phyloP scores from a whole-genome alignment of 2,888 invertebrate species.

The Ganaspis brasiliensis region DNA sequence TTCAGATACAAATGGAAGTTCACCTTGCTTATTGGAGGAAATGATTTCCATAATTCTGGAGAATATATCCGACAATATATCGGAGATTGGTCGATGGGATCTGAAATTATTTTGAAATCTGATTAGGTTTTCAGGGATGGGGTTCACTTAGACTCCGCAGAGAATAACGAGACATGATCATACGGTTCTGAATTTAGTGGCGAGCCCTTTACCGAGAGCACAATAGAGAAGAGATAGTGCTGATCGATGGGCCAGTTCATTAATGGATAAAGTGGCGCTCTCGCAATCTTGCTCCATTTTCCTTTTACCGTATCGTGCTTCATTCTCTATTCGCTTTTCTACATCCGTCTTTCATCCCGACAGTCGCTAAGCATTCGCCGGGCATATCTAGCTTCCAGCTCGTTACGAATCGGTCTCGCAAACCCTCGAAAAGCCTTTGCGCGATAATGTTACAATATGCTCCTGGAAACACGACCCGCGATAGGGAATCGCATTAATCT shows the following conservation, averaged over 20 bases:
- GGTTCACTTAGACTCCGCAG: neutral
- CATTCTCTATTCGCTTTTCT: conserved; percentile 47
- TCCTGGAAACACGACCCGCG: conserved; percentile 25
- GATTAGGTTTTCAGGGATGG: neutral
- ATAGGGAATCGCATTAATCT: conserved; percentile 38
- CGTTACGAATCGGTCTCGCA: conserved; percentile 49
- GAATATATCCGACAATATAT: no score
- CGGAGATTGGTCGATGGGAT: neutral
- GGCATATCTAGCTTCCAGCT: conserved; percentile 48
- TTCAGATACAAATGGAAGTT: no score
- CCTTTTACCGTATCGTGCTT: neutral
- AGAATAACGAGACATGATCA: conserved; percentile 27
- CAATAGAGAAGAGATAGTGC: conserved; percentile 39
- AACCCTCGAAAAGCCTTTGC: conserved; percentile 52
- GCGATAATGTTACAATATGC: conserved; percentile 43
- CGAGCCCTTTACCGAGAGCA: conserved; percentile 26
- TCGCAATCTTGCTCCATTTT: conserved; percentile 17
- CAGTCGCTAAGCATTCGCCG: conserved; percentile 50
- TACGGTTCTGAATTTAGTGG: conserved; percentile 35
- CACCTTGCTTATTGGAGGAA: no score
- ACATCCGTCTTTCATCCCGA: conserved; percentile 56
- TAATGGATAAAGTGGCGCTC: conserved; percentile 43
- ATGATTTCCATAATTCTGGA: neutral
- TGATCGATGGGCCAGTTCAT: conserved; percentile 44
- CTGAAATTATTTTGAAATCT: conserved; percentile 10